Evolutionary conservation across 1,140 invertebrate species (phyloP).

Genomic region (Cyrtorhinus lividipennis): DNA sequence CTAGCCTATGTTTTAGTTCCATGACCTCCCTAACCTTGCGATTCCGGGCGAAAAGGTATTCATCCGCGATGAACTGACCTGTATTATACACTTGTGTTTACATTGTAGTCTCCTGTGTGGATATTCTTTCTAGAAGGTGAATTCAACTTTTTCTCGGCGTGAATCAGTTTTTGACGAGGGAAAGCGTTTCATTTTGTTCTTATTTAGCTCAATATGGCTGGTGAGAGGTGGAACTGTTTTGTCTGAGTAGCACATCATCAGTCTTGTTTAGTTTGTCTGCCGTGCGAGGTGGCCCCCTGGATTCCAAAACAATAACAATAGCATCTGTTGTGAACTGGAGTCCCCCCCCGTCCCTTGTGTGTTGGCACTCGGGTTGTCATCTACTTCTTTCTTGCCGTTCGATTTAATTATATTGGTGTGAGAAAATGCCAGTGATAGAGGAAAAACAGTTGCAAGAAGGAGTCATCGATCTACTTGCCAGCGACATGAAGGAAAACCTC

Average conservation of each 20-base stretch:
- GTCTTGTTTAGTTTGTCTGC: not conserved
- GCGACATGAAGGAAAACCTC: not conserved
- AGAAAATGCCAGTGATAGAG: not conserved
- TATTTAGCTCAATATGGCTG: not conserved
- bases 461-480: not conserved
- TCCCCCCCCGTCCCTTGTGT: not conserved
- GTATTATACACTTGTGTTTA: not conserved
- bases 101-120: too few species aligned
- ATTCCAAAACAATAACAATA: not conserved
- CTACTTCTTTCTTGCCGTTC: not conserved
- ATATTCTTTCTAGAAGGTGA: too few species aligned
- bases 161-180: not conserved
- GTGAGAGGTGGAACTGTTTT: not conserved
- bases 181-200: not conserved
- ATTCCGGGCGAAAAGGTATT: not conserved
- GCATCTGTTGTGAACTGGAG: not conserved
- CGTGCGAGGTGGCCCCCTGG: not conserved
- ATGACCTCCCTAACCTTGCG: conserved; percentile 1
- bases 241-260: not conserved
- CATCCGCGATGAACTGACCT: not conserved
- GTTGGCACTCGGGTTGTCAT: not conserved
- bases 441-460: not conserved
- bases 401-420: not conserved
- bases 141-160: too few species aligned
- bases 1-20: too few species aligned